These are phyloP conservation scores for Drosophila lacteicornis DNA, from an alignment of 1,140 invertebrate genomes.

Conservation along the genomic window DNA sequence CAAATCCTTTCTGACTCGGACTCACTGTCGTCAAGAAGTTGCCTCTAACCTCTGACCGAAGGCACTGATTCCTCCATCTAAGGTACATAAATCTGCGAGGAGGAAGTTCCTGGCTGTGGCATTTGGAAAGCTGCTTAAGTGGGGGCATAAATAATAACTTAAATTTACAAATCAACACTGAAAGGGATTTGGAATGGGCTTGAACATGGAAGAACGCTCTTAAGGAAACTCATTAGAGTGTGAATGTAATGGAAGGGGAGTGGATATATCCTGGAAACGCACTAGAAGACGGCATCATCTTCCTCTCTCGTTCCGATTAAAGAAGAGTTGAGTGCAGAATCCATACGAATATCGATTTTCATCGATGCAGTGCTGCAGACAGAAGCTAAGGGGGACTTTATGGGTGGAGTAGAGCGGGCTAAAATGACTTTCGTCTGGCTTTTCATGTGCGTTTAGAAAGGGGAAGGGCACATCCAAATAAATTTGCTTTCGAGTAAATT, in stretches of 20 bases:
- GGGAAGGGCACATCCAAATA: constrained; percentile 45
- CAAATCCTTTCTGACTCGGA: constrained; percentile 62
- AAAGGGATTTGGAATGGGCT: background rate
- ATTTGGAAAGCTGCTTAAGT: constrained; percentile 11
- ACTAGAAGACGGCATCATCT: background rate
- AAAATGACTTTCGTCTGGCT: constrained; percentile 26
- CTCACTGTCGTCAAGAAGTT: constrained; percentile 28
- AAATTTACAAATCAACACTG: constrained; percentile 41
- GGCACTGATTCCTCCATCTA: constrained; percentile 18
- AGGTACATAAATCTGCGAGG: constrained; percentile 43
- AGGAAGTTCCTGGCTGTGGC: constrained; percentile 5
- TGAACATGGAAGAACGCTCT: background rate
- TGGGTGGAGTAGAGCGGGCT: background rate
- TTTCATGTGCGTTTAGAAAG: background rate
- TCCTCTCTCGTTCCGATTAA: background rate
- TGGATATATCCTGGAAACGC: background rate
- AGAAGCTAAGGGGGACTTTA: constrained; percentile 9
- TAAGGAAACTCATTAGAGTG: constrained; percentile 30
- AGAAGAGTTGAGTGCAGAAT: constrained; percentile 33
- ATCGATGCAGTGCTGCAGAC: constrained; percentile 25
- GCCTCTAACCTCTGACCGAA: constrained; percentile 17
- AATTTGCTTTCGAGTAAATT: constrained; percentile 73
- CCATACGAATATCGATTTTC: constrained; percentile 62
- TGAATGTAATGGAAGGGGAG: background rate
- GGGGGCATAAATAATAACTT: constrained; percentile 38